Base-by-base conservation (phyloP, 2,797 vertebrate species). In the Centroberyx gerrardi region DNA sequence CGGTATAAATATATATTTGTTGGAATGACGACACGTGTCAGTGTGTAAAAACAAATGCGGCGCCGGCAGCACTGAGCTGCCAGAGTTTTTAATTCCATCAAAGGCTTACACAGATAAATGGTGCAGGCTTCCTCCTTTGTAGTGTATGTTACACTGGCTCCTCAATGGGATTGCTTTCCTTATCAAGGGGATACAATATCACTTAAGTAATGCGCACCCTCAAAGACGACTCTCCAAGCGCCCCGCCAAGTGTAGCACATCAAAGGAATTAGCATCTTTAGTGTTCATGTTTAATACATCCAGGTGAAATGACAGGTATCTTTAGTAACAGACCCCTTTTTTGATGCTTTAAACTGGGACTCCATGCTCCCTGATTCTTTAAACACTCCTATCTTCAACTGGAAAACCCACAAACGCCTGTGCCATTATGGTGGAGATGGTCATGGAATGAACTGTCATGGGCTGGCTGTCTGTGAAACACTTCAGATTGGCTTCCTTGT, bases 81-180 rank as follows among this genome's bases (percentile, higher is more conserved):
- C 84, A 84, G 80, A 90, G 67, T 88, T 91, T 89, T 89, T 94
- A 94, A 94, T 95, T 95, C 94, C 92, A 92, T 94, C 92, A 93
- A 93, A 94, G 91, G 88, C 90, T 94, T 84, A 81, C 77, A 59
- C 83, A 86, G 92, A 93, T 92, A 88, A 92, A 91, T 83, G 83
- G 84, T 27, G 61, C 82, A 75, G 81, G 68, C 88, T 88, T 69
- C 78, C 82, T 81, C 68, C 88, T 93, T 94, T 94, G 90, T 93
- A 88, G 87, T 90, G 82, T 69, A 59, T 72, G 84, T 88, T 92
- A 81, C 80, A 89, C 82, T 77, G 84, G 76, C 81, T 88, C 76
- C 66, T 91, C 90, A 91, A 88, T 84, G 80, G 90, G 89, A 93
- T 91, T 90, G 86, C 86, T 90, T 89, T 82, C 48, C 90, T 93